A percentile compares a stretch with the other conserved stretches of the same genome.
Conservation (phyloP, 1,140 invertebrate species). For the Planococcus citri region DNA sequence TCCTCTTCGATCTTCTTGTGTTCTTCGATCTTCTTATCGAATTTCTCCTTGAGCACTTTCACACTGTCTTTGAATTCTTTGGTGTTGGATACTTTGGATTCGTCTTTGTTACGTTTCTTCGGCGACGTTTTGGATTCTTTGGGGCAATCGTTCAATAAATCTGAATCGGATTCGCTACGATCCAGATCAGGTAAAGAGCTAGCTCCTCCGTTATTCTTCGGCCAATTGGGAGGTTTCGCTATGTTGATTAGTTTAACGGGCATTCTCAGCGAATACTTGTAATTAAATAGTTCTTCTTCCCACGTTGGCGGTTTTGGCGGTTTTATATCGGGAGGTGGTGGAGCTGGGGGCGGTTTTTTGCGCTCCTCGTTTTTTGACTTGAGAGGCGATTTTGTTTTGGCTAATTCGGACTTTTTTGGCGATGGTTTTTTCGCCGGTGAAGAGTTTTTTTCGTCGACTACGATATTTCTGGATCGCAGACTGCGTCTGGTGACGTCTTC, state of each 20-base stretch:
- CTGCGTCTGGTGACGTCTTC: slow-evolving; percentile 13
- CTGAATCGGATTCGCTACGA: slow-evolving; percentile 33
- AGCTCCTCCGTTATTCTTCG: slow-evolving; percentile 41
- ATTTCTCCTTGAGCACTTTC: slow-evolving; percentile 4
- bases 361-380: slow-evolving; percentile 19
- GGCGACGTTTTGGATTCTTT: slow-evolving; percentile 38
- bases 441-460: background rate
- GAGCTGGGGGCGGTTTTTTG: too few species aligned
- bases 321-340: too few species aligned
- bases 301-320: slow-evolving; percentile 53
- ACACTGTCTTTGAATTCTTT: slow-evolving; percentile 1
- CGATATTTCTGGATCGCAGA: background rate
- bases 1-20: background rate
- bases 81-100: slow-evolving; percentile 31
- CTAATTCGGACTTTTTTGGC: background rate
- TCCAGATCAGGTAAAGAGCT: slow-evolving; percentile 59
- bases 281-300: slow-evolving; percentile 67
- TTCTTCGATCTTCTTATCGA: slow-evolving; percentile 15
- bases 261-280: slow-evolving; percentile 65
- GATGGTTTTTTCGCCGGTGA: background rate
- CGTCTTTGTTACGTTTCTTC: slow-evolving; percentile 38
- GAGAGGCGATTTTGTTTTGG: background rate
- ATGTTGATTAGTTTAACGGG: slow-evolving; percentile 61
- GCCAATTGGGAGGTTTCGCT: slow-evolving; percentile 33
- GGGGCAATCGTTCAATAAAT: slow-evolving; percentile 47